These are phyloP conservation scores for Cenopis cana DNA, from an alignment of 2,888 invertebrate species.

Conservation along the genomic window DNA sequence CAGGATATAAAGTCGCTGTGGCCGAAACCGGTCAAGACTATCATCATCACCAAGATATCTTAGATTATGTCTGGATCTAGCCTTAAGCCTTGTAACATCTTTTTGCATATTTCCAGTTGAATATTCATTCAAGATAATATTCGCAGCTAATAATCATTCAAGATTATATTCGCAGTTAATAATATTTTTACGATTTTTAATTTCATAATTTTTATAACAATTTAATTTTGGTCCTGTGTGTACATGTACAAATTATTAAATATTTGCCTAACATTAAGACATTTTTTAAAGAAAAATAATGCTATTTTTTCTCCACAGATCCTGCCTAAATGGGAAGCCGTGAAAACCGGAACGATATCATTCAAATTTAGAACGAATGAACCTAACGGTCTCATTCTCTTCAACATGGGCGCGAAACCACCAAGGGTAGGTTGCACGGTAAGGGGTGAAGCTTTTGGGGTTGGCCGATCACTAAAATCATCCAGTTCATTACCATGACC, in stretches of 20 bases:
- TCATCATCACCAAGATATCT: too few relatives aligned
- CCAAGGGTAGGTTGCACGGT: conserved; percentile 89
- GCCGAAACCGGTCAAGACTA: too few relatives aligned
- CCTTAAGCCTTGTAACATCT: not conserved
- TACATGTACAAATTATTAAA: too few relatives aligned
- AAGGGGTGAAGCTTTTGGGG: conserved; percentile 85
- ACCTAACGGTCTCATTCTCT: conserved; percentile 96
- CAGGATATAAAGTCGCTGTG: too few relatives aligned
- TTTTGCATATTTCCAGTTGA: too few relatives aligned
- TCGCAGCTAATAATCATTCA: too few relatives aligned
- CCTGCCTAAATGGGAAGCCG: conserved; percentile 96
- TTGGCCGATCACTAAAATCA: conserved; percentile 53
- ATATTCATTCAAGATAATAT: too few relatives aligned
- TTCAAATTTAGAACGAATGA: conserved; percentile 98
- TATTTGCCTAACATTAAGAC: too few relatives aligned
- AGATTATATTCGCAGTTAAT: too few relatives aligned
- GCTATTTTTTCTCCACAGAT: conserved; percentile 83
- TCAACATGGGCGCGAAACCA: conserved; percentile 93
- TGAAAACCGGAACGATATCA: conserved; percentile 94
- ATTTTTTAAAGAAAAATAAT: not conserved
- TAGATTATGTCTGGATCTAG: not conserved
- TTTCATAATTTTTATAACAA: too few relatives aligned
- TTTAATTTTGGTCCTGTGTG: too few relatives aligned
- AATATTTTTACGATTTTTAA: too few relatives aligned
- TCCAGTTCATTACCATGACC: conserved; percentile 31